Evolutionary conservation across 2,113 vertebrate species (phyloP).

Genomic region (Myocastor coypus): DNA sequence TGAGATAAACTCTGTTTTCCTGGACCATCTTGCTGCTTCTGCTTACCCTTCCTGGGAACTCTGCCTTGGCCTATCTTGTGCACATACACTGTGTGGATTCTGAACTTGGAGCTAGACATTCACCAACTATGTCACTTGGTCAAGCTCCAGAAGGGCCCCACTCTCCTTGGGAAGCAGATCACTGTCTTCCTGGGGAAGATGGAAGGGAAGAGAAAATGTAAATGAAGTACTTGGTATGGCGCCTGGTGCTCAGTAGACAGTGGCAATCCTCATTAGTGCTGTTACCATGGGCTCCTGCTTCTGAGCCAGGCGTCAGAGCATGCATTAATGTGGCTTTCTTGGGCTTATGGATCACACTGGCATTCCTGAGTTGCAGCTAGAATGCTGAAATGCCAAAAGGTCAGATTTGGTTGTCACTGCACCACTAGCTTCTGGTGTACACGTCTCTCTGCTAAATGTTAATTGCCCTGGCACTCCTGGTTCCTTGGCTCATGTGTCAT

Average conservation of each 20-base stretch:
- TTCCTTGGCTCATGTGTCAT: slow-evolving; percentile 67
- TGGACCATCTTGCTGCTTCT: neutral
- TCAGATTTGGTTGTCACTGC: slow-evolving; percentile 18
- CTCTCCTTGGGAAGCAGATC: neutral
- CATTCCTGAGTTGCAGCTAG: slow-evolving; percentile 9
- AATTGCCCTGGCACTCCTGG: slow-evolving; percentile 70
- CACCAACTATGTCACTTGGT: neutral
- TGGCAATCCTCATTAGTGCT: neutral
- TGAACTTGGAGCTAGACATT: neutral
- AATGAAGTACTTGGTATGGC: neutral
- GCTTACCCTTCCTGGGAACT: neutral
- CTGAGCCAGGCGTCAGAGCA: neutral
- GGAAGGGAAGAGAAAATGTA: neutral
- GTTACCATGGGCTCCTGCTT: rapidly evolving
- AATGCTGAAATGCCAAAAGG: neutral
- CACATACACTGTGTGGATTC: neutral
- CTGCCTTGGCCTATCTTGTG: neutral
- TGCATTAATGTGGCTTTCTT: no score
- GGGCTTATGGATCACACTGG: neutral
- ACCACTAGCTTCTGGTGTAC: slow-evolving; percentile 35
- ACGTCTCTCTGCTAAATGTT: slow-evolving; percentile 71
- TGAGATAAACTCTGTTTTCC: neutral
- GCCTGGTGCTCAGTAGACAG: neutral
- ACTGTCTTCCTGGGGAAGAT: neutral
- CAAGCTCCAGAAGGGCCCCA: neutral